Conservation (phyloP, 2,888 invertebrate species). For the Sinodicranocentrus sp. region DNA sequence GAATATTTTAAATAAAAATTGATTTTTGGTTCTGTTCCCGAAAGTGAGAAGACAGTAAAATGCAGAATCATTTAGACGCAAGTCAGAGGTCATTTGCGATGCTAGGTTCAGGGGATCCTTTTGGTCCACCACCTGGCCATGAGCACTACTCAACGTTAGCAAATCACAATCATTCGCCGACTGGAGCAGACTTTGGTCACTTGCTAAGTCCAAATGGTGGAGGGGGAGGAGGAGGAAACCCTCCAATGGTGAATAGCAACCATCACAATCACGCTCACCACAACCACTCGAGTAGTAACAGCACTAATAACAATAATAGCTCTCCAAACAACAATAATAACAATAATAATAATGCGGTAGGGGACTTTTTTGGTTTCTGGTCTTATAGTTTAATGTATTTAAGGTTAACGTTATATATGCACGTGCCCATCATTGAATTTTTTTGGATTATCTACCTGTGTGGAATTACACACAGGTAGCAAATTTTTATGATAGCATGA, state of each 20-base stretch:
- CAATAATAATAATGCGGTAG: conserved; percentile 66
- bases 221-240: conserved; percentile 54
- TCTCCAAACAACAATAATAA: conserved; percentile 60
- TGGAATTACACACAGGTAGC: too few relatives aligned
- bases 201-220: conserved; percentile 71
- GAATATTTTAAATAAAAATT: too few relatives aligned
- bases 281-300: conserved; percentile 56
- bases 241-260: conserved; percentile 66
- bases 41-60: conserved; percentile 37
- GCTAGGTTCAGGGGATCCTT: conserved; percentile 72
- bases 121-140: conserved; percentile 72
- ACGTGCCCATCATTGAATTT: too few relatives aligned
- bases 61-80: conserved; percentile 75
- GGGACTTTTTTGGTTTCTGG: too few relatives aligned
- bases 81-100: conserved; percentile 71
- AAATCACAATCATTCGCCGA: conserved; percentile 69
- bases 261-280: conserved; percentile 71
- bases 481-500: too few relatives aligned
- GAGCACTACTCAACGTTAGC: conserved; percentile 72
- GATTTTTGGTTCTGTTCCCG: too few relatives aligned
- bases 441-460: too few relatives aligned
- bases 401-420: too few relatives aligned
- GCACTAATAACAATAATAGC: conserved; percentile 64
- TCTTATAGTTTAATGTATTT: too few relatives aligned
- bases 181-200: conserved; percentile 74